Evolutionary conservation across 2,113 vertebrate species (phyloP).

Genomic region (Grammomys surdaster): DNA sequence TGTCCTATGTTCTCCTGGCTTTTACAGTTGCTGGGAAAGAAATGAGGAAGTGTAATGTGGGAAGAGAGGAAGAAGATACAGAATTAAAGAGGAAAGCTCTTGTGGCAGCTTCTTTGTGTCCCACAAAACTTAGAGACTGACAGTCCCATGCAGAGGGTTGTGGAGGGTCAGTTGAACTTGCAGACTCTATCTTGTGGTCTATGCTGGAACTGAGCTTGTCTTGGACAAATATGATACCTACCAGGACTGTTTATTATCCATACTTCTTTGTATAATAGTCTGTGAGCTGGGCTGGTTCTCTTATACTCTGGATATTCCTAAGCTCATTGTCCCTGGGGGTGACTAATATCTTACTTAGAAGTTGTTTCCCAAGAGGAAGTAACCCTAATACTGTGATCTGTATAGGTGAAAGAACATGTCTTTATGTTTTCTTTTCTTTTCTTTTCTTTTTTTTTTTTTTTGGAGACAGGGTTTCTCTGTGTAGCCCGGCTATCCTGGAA

Average conservation of each 20-base stretch:
- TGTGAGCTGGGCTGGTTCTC: neutral
- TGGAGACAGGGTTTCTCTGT: too few relatives aligned
- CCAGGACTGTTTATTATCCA: neutral
- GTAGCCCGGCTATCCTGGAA: too few relatives aligned
- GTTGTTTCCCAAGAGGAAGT: neutral
- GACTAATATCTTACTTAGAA: neutral
- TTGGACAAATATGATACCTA: neutral
- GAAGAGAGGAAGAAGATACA: neutral
- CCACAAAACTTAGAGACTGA: too few relatives aligned
- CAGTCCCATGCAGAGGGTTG: neutral
- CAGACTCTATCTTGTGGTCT: neutral
- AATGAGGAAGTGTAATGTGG: neutral
- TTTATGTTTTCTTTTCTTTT: neutral
- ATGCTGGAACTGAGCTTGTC: neutral
- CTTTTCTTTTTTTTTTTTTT: too few relatives aligned
- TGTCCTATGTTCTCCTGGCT: neutral
- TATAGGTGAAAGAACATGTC: too few relatives aligned
- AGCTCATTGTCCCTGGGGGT: neutral
- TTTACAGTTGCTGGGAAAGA: neutral
- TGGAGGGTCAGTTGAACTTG: neutral
- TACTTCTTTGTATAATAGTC: neutral
- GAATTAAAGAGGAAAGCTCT: neutral
- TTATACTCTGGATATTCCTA: neutral
- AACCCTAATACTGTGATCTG: neutral
- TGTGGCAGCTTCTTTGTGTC: neutral